Evolutionary conservation across 1,140 invertebrate species (phyloP).

Genomic region (Eupristina koningsbergeri): DNA sequence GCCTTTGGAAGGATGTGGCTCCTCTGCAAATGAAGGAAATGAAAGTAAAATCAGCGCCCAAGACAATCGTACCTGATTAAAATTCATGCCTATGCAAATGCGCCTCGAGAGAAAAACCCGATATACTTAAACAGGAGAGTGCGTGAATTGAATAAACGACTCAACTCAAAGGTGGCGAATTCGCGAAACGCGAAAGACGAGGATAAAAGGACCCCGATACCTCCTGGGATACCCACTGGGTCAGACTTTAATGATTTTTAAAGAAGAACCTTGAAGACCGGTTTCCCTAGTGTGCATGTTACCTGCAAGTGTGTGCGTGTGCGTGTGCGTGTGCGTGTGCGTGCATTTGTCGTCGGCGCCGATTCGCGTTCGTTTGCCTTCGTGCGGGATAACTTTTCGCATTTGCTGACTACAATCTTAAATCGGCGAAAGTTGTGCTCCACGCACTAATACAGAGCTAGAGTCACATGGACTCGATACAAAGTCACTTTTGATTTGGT

Average conservation of each 20-base stretch:
- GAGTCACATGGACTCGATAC: neutral
- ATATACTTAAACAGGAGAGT: neutral
- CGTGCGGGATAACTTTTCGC: conserved; percentile 25
- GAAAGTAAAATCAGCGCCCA: conserved; percentile 10
- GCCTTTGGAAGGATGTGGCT: conserved; percentile 79
- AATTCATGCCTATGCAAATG: neutral
- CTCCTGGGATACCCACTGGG: conserved; percentile 11
- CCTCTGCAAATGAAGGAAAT: conserved; percentile 73
- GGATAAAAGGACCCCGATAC: conserved; percentile 21
- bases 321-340: no score
- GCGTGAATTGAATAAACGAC: neutral
- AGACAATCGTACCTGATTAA: neutral
- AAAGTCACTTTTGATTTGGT: neutral
- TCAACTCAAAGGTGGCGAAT: neutral
- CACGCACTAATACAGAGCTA: conserved; percentile 20
- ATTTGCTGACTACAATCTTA: neutral
- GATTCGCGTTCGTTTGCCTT: conserved; percentile 7
- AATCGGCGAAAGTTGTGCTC: conserved; percentile 43
- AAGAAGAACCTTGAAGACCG: conserved; percentile 50
- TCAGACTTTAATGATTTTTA: conserved; percentile 39
- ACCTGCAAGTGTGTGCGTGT: no score
- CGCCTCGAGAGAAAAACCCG: conserved; percentile 3
- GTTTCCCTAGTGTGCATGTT: conserved; percentile 14
- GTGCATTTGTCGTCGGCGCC: conserved; percentile 11
- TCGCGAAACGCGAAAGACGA: neutral